Evolutionary conservation across 2,797 vertebrate species (phyloP), one percentile per base, ranked within the genome.

Genomic region (Neosilurus hyrtlii): DNA sequence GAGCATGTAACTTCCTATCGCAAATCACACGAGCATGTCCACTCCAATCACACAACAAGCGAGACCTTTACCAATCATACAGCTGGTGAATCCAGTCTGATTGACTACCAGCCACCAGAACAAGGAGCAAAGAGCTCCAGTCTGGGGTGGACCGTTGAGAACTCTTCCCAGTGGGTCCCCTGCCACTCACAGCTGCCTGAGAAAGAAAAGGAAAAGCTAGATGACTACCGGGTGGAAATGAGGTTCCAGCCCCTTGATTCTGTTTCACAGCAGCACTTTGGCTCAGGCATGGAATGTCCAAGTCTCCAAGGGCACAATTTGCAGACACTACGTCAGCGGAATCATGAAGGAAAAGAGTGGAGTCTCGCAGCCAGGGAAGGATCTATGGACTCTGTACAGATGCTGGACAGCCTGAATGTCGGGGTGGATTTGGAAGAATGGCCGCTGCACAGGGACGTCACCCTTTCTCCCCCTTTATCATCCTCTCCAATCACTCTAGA

Each of bases 391-490:
- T 96, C 96, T 2, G 97, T 99, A 89, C 97, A 99, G 94, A 97
- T 97, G 95, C 95, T 99, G 94, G 97, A 96, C 93, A 97, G 94
- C 91, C 94, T 98, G 95, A 95, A 96, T 95, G 95, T 97, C 82
- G 97, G 96, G 89, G 95, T 95, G 82, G 95, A 96, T 91, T 92
- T 95, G 5, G 97, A 97, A 91, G 95, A 96, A 86, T 96, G 96
- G 94, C 96, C 97, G 56, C 94, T 98, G 92, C 95, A 97, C 92
- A 96, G 97, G 94, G 97, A 98, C 94, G 93, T 98, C 86, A 97
- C 96, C 90, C 96, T 97, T 91, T 99, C 97, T 88, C 97, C 97
- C 0, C 96, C 97, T 88, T 95, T 97, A 90, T 96, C 94, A 93
- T 99, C 97, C 90, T 94, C 95, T 90, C 97, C 96, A 86, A 96